Evolutionary conservation across 2,113 vertebrate species (phyloP), one percentile per base, ranked within the genome.

Genomic region (Hypocryptadius cinnamomeus): DNA sequence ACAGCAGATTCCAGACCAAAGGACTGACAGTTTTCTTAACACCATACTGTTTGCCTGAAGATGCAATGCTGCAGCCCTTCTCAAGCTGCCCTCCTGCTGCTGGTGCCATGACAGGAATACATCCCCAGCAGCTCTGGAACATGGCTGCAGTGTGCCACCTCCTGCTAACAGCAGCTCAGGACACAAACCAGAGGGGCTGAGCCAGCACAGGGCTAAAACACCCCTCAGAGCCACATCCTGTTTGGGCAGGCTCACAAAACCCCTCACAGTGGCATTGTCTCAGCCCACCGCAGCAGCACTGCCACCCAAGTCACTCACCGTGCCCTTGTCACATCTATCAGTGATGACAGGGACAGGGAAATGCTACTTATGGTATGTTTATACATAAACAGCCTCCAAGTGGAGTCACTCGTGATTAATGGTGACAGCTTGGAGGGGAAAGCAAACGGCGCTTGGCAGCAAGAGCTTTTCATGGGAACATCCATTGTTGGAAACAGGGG

Each of bases 371-470:
- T n/a, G 78, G 39, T 72, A 45, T 73, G 81, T 89, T 95, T 85
- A 88, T 71, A 73, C 31, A 92, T 17, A 73, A 95, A 85, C 79
- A 86, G 70, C 92, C 90, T 72, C 93, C 74, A 85, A 87, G 74
- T 17, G 63, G 57, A 89, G 82, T 61, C 57, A 66, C 71, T 94
- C 61, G 11, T 69, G 57, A 83, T 85, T 59, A 85, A 85, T 11
- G 59, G 76, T 93, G 85, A 94, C 96, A 95, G 90, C 85, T 90
- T 9, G n/a, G 82, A 88, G 60, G 76, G 50, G 68, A 95, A 77
- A 79, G 88, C 76, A 79, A 87, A 61, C 0, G 0, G 82, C 2
- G 8, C 70, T 31, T 78, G 90, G 85, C 90, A 93, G 79, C 0
- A 0, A 95, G 9, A 85, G 79, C 64, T 93, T 44, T 79, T 77